Base-by-base conservation (phyloP, 2,888 invertebrate species). In the Apodemia mormo region DNA sequence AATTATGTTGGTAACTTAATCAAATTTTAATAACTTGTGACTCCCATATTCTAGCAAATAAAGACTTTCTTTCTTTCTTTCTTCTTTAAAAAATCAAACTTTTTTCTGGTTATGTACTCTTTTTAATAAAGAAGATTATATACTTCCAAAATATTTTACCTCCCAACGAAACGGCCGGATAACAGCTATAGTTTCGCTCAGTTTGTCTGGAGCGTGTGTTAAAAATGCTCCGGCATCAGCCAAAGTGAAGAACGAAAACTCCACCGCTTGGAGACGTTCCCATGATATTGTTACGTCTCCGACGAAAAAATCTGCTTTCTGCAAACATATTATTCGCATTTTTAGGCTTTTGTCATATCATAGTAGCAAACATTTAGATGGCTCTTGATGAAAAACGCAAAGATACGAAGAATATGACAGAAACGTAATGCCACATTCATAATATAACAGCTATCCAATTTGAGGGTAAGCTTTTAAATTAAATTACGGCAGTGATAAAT, bases 171-270 rank as follows among this genome's bases (percentile, higher is more conserved):
- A 96, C 0, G 96, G 96, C 67, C 96, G 92, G 73, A 96, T 94
- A 30, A 96, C 94, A 10, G 96, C 96, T 29, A 96, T 80, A 0
- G 96, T 96, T 81, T 96, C 96, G 76, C 96, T 96, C 0, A 96
- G 87, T 71, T 94, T 94, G 0, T 95, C 95, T 0, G 96, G 96
- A 0, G 96, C 95, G 76, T 96, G 96, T 0, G 96, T 96, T 1
- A 96, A 93, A 80, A 96, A 96, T 0, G 96, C 96, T 0, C 96
- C 96, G 29, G 96, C 96, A 79, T 96, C 96, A 0, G 96, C 96
- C 56, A 96, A 86, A 0, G 96, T 96, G 69, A 96, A 91, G 79
- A 96, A 96, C 0, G 96, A 96, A 86, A 96, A 96, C 79, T 96
- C 96, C 0, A 96, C 96, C 0, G 95, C 96, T 77, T 95, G 95